Conservation (phyloP, 2,797 vertebrate genomes). For the Pseudopleuronectes americanus region DNA sequence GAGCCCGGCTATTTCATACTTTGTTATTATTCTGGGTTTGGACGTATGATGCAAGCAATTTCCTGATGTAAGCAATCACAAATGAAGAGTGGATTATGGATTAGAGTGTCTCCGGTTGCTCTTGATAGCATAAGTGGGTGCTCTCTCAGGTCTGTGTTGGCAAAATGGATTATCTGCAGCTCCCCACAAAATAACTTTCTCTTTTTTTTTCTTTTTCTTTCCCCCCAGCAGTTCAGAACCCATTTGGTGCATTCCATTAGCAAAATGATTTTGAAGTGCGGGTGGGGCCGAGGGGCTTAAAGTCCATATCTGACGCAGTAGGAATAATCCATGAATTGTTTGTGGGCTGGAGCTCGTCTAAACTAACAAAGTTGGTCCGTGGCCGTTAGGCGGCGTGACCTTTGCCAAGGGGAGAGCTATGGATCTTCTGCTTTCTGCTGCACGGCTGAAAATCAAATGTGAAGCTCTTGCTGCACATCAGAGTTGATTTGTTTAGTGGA, state of each 20-base stretch:
- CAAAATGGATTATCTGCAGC: constrained; percentile 81
- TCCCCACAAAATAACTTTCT: constrained; percentile 71
- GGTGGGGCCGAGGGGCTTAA: constrained; percentile 44
- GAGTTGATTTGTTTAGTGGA: constrained; percentile 57
- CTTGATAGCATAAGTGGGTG: constrained; percentile 78
- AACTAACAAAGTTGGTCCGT: constrained; percentile 57
- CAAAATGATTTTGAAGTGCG: constrained; percentile 70
- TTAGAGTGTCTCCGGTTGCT: constrained; percentile 76
- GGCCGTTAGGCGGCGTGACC: constrained; percentile 56
- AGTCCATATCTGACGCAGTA: constrained; percentile 53
- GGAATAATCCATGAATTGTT: constrained; percentile 68
- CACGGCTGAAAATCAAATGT: constrained; percentile 47
- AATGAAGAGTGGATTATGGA: constrained; percentile 82
- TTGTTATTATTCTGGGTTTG: constrained; percentile 72
- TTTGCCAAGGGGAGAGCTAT: constrained; percentile 57
- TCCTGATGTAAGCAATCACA: constrained; percentile 81
- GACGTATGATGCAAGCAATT: constrained; percentile 78
- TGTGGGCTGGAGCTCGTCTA: constrained; percentile 43
- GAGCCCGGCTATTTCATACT: constrained; percentile 59
- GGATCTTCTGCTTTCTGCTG: constrained; percentile 55
- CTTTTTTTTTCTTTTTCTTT: constrained; percentile 38
- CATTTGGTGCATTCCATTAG: constrained; percentile 73
- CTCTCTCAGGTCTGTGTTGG: constrained; percentile 78
- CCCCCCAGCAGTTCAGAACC: constrained; percentile 56
- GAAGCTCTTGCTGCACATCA: constrained; percentile 36